These are phyloP conservation scores for Drosophila sechellia DNA, from an alignment of 1,140 invertebrate genomes.

Conservation along the genomic window DNA sequence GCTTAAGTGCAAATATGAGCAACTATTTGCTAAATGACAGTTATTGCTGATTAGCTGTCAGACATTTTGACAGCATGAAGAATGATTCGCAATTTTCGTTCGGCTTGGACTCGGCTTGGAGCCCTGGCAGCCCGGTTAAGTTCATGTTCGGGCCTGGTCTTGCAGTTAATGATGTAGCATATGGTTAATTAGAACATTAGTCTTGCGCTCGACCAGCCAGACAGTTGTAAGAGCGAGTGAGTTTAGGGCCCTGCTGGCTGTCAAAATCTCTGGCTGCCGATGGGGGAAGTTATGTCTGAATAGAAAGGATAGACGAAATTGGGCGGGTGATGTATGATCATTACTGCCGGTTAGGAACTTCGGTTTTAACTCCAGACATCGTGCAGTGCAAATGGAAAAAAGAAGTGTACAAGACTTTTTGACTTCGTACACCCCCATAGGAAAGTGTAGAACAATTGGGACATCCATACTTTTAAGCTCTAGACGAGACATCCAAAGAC, in stretches of 20 bases:
- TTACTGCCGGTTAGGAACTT: constrained; percentile 48
- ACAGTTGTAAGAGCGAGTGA: constrained; percentile 45
- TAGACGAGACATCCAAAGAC: constrained; percentile 22
- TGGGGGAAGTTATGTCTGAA: constrained; percentile 4
- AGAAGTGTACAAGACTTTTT: neutral
- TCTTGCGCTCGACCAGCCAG: constrained; percentile 31
- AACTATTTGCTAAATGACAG: constrained; percentile 83
- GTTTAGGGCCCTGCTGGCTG: constrained; percentile 51
- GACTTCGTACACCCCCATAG: neutral
- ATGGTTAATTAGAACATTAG: constrained; percentile 82
- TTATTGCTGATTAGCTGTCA: constrained; percentile 83
- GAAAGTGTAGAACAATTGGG: neutral
- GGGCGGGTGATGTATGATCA: constrained; percentile 50
- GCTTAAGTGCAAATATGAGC: constrained; percentile 83
- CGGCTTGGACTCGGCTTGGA: neutral
- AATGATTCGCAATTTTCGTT: constrained; percentile 78
- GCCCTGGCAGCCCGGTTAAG: constrained; percentile 7
- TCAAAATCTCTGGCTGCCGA: constrained; percentile 55
- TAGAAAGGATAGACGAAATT: constrained; percentile 14
- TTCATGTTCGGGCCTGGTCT: constrained; percentile 17
- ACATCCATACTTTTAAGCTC: neutral
- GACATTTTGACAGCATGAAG: constrained; percentile 81
- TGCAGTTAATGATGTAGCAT: constrained; percentile 79
- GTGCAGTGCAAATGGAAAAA: constrained; percentile 5
- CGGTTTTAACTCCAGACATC: neutral